These are phyloP conservation scores for Etheostoma spectabile DNA, from an alignment of 2,113 vertebrate genomes.

Conservation along the genomic window DNA sequence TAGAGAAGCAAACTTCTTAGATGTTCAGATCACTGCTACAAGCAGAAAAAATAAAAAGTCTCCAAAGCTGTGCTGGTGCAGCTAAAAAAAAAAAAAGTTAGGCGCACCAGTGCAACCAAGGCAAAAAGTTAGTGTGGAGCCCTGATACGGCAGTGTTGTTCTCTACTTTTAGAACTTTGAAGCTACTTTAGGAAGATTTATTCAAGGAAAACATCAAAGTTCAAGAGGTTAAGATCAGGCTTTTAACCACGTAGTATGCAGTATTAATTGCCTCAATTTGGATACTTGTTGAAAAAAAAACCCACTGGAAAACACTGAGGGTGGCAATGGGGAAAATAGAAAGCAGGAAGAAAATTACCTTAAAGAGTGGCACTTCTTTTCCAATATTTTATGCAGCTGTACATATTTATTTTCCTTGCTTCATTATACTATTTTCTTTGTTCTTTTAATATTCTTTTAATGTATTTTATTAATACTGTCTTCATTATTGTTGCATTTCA, in stretches of 20 bases:
- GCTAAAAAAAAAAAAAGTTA: too few species aligned
- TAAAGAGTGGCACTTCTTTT: background rate
- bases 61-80: background rate
- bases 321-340: background rate
- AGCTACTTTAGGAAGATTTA: background rate
- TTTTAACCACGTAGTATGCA: background rate
- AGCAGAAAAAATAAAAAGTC: slow-evolving; percentile 11
- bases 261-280: background rate
- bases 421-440: background rate
- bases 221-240: background rate
- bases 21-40: slow-evolving; percentile 69
- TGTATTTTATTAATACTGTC: background rate
- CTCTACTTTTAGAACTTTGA: background rate
- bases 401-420: background rate
- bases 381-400: background rate
- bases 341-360: background rate
- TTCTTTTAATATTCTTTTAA: background rate
- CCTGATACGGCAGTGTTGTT: background rate
- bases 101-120: too few species aligned
- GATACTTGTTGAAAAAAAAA: background rate
- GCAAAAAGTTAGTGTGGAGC: too few species aligned
- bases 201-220: background rate
- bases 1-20: slow-evolving; percentile 65
- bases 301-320: background rate
- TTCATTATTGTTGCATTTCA: background rate